phyloP scores from a whole-genome alignment of 2,113 vertebrate genomes.

The Eulacestoma nigropectus region DNA sequence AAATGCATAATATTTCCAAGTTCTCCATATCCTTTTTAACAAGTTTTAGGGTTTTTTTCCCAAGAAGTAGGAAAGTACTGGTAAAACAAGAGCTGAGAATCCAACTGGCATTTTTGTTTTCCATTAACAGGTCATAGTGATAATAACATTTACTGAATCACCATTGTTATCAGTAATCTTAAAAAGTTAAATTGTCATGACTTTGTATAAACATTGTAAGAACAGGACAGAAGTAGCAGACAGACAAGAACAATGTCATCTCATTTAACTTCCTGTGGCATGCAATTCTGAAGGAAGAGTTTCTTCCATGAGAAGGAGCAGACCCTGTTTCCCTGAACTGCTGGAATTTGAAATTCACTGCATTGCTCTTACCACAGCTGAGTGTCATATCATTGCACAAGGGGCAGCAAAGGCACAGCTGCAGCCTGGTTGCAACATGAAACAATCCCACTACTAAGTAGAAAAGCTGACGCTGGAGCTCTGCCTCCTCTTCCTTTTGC shows the following conservation, averaged over 20 bases:
- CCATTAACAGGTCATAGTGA: fast-evolving
- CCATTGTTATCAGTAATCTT: fast-evolving
- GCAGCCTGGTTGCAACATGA: background rate
- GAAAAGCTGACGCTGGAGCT: background rate
- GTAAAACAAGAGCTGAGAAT: background rate
- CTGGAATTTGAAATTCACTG: background rate
- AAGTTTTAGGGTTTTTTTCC: background rate
- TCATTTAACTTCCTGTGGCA: background rate
- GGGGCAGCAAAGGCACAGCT: background rate
- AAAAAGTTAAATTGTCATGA: background rate
- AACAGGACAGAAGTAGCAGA: background rate
- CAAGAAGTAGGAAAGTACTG: background rate
- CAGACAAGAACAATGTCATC: fast-evolving
- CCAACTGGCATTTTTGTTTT: background rate
- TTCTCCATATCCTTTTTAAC: background rate
- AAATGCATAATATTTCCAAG: background rate
- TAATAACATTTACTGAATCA: background rate
- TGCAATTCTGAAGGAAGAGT: background rate
- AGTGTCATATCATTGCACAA: fast-evolving
- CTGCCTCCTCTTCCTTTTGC: background rate
- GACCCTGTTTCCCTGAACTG: background rate
- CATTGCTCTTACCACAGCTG: background rate
- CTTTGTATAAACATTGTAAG: background rate
- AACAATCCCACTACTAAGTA: background rate
- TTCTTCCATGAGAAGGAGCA: background rate